Evolutionary conservation across 1,140 invertebrate species (phyloP).

Genomic region (Pentalonia nigronervosa): DNA sequence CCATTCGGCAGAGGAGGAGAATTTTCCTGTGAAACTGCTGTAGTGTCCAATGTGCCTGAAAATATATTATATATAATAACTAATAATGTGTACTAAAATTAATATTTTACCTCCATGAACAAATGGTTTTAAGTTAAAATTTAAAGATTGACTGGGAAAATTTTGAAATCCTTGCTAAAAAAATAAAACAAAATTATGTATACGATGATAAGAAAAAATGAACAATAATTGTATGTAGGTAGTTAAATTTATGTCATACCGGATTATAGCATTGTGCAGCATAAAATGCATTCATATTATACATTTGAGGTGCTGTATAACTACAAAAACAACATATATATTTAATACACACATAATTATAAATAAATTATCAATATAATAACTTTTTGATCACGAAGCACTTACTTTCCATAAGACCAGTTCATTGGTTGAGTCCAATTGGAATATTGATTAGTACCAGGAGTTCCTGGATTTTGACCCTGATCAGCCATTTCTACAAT

Average conservation of each 20-base stretch:
- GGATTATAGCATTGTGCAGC: conserved; percentile 27
- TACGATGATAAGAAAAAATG: background rate
- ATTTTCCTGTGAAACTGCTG: background rate
- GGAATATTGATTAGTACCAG: background rate
- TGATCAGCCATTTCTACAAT: conserved; percentile 43
- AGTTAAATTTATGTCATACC: background rate
- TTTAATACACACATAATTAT: background rate
- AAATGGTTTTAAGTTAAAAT: conserved; percentile 45
- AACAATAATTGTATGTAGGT: background rate
- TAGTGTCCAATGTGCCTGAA: background rate
- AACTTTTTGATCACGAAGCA: background rate
- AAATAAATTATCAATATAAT: background rate
- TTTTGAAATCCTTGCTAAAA: conserved; percentile 46
- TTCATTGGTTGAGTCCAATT: conserved; percentile 30
- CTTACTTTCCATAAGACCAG: conserved; percentile 40
- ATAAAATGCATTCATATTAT: conserved; percentile 48
- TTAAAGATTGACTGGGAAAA: conserved; percentile 36
- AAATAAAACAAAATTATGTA: background rate
- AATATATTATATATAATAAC: background rate
- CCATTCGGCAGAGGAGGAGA: conserved; percentile 33
- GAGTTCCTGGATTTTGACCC: conserved; percentile 16
- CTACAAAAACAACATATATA: background rate
- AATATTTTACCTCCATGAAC: conserved; percentile 43
- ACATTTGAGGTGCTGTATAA: conserved; percentile 37
- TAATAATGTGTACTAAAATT: background rate